These are phyloP conservation scores for Crotalus helleri DNA, from an alignment of 2,113 vertebrate genomes.

Conservation along the genomic window DNA sequence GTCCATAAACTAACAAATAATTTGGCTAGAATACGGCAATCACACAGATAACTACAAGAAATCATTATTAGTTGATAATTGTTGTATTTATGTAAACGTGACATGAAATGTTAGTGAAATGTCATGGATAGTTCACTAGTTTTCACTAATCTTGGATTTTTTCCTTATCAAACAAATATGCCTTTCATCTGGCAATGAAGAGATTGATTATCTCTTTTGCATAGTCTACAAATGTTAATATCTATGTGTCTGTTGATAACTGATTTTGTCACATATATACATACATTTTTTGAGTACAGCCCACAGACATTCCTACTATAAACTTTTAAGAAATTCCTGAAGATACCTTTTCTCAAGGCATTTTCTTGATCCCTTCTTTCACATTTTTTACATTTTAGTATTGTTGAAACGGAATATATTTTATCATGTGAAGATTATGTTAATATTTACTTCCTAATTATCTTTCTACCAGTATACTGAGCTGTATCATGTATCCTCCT, in stretches of 20 bases:
- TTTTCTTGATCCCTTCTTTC: neutral
- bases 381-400: neutral
- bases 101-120: constrained; percentile 74
- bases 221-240: no score
- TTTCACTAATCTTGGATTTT: constrained; percentile 86
- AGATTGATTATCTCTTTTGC: no score
- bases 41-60: constrained; percentile 81
- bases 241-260: no score
- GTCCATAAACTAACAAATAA: constrained; percentile 83
- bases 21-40: constrained; percentile 75
- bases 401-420: neutral
- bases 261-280: no score
- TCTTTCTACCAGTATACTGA: neutral
- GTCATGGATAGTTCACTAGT: constrained; percentile 78
- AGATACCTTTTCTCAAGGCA: neutral
- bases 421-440: neutral
- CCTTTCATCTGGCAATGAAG: constrained; percentile 62
- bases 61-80: constrained; percentile 67
- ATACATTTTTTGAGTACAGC: neutral
- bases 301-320: neutral
- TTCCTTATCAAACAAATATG: constrained; percentile 94
- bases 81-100: constrained; percentile 57
- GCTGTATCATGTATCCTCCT: neutral
- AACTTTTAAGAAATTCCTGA: neutral
- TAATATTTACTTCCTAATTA: neutral